Evolutionary conservation across 2,797 vertebrate genomes (phyloP).

Genomic region (Percopsis omiscomaycus): DNA sequence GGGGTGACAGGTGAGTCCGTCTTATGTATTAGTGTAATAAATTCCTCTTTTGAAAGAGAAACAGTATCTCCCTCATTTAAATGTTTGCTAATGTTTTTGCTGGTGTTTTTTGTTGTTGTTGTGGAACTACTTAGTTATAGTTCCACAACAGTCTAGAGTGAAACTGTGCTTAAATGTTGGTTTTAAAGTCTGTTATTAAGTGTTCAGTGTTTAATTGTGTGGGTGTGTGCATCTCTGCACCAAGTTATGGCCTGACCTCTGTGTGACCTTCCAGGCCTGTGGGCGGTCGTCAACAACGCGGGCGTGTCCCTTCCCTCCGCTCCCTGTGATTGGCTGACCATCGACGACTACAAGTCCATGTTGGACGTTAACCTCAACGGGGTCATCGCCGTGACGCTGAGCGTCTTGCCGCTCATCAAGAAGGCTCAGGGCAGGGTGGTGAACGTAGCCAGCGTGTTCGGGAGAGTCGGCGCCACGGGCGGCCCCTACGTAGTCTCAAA

Average conservation of each 20-base stretch:
- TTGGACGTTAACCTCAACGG: conserved; percentile 77
- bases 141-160: too few relatives aligned
- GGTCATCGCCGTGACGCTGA: conserved; percentile 75
- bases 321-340: conserved; percentile 71
- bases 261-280: conserved; percentile 65
- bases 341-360: conserved; percentile 74
- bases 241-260: not conserved
- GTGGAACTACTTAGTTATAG: too few relatives aligned
- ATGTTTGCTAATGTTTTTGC: not conserved
- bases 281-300: conserved; percentile 81
- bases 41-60: too few relatives aligned
- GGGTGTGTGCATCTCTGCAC: too few relatives aligned
- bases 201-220: too few relatives aligned
- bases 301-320: conserved; percentile 67
- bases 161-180: too few relatives aligned
- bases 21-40: not conserved
- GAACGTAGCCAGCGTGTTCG: conserved; percentile 77
- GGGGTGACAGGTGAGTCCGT: conserved; percentile 62
- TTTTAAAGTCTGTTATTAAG: too few relatives aligned
- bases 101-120: too few relatives aligned
- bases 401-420: conserved; percentile 77
- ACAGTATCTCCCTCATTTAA: not conserved
- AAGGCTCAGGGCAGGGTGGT: conserved; percentile 78
- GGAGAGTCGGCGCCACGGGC: conserved; percentile 65
- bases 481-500: conserved; percentile 77